phyloP scores from a whole-genome alignment of 2,113 vertebrate species.

The Leptocoma aspasia region DNA sequence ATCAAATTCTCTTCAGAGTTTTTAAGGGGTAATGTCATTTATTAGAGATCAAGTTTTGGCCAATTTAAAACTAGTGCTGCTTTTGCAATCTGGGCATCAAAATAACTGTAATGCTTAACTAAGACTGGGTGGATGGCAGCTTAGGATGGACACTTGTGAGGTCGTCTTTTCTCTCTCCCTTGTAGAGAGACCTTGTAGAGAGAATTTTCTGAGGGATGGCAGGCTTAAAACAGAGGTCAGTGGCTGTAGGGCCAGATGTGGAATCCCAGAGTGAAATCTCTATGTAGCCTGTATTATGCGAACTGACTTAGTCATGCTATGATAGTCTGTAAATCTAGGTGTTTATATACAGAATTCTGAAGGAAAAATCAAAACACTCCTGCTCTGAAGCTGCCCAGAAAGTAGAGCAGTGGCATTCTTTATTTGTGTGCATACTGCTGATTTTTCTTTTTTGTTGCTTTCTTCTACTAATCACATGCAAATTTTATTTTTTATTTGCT shows the following conservation, averaged over 20 bases:
- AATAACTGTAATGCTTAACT: neutral
- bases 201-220: neutral
- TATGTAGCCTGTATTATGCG: neutral
- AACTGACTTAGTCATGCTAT: neutral
- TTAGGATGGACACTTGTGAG: neutral
- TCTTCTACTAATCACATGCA: neutral
- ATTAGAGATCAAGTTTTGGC: neutral
- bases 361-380: neutral
- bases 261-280: neutral
- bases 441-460: neutral
- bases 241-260: neutral
- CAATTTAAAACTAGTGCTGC: neutral
- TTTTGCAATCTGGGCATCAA: neutral
- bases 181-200: neutral
- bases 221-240: neutral
- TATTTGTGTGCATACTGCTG: neutral
- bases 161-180: neutral
- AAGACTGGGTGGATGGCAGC: neutral
- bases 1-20: neutral
- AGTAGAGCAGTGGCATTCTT: neutral
- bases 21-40: neutral
- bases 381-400: neutral
- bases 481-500: neutral
- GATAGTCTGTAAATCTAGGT: neutral
- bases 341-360: neutral